Evolutionary conservation across 2,113 vertebrate genomes (phyloP).

Genomic region (Albula goreensis): DNA sequence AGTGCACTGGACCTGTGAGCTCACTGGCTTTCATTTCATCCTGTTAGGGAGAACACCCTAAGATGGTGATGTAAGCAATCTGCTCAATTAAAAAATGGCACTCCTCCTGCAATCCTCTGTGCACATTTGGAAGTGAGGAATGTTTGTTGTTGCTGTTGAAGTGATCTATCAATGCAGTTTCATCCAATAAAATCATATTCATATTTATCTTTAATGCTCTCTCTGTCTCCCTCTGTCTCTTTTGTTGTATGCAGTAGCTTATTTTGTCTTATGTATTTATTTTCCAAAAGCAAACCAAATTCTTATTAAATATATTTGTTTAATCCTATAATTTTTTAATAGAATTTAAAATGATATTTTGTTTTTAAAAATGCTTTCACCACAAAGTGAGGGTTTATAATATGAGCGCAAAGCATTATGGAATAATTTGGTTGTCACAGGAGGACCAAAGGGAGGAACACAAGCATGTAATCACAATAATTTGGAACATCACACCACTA

Average conservation of each 20-base stretch:
- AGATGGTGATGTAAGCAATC: constrained; percentile 27
- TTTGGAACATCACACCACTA: constrained; percentile 65
- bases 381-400: constrained; percentile 17
- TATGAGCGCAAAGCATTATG: constrained; percentile 48
- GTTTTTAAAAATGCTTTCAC: constrained; percentile 39
- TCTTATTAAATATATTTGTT: background rate
- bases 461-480: constrained; percentile 70
- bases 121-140: background rate
- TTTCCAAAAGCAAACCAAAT: background rate
- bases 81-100: background rate
- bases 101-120: constrained; percentile 1
- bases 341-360: background rate
- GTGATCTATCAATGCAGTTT: background rate
- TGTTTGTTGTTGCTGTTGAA: background rate
- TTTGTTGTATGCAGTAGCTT: background rate
- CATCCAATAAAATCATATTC: background rate
- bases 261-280: background rate
- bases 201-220: background rate
- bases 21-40: constrained; percentile 13
- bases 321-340: background rate
- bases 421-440: constrained; percentile 57
- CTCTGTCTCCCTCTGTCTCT: background rate
- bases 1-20: constrained; percentile 19
- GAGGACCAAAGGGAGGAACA: constrained; percentile 50
- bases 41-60: constrained; percentile 19